Percentiles rank a stretch among this genome's conserved stretches.
Conservation (phyloP, 2,888 invertebrate species). For the Dermolepida albohirtum region DNA sequence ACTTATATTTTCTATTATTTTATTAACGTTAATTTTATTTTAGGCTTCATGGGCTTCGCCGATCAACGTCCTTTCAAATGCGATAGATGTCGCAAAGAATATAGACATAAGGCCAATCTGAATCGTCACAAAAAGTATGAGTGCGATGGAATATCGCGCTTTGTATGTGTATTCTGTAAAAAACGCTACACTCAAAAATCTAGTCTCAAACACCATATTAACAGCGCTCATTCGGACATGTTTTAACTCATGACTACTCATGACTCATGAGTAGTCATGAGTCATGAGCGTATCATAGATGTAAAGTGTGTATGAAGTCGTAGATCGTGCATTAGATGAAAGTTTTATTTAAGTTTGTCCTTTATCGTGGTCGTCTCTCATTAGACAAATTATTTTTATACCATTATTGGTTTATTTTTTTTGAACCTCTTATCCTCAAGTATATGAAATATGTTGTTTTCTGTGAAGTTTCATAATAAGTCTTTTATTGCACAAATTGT, state of each 20-base stretch:
- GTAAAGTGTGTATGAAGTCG: too few species aligned
- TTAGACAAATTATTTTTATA: too few species aligned
- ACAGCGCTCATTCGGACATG: slow-evolving; percentile 18
- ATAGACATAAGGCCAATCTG: slow-evolving; percentile 57
- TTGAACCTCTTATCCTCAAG: too few species aligned
- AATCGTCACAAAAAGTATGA: slow-evolving; percentile 61
- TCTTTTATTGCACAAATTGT: too few species aligned
- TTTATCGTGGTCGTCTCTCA: too few species aligned
- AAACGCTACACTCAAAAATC: slow-evolving; percentile 58
- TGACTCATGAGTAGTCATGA: too few species aligned
- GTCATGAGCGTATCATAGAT: too few species aligned
- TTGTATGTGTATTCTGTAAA: slow-evolving; percentile 59
- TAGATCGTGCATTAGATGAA: too few species aligned
- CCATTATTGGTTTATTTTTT: too few species aligned
- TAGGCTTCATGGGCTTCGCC: slow-evolving; percentile 17
- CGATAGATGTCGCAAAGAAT: slow-evolving; percentile 54
- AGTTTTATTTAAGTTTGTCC: too few species aligned
- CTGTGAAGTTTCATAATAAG: too few species aligned
- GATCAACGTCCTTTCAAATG: slow-evolving; percentile 34
- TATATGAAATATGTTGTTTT: too few species aligned
- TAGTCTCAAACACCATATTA: slow-evolving; percentile 48
- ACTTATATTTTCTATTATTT: slow-evolving; percentile 1
- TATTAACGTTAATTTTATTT: slow-evolving; percentile 33
- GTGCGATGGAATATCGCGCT: slow-evolving; percentile 61
- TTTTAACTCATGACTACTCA: background rate